Base-by-base conservation (phyloP, 2,888 invertebrate genomes). In the Chrysodeixis includens region DNA sequence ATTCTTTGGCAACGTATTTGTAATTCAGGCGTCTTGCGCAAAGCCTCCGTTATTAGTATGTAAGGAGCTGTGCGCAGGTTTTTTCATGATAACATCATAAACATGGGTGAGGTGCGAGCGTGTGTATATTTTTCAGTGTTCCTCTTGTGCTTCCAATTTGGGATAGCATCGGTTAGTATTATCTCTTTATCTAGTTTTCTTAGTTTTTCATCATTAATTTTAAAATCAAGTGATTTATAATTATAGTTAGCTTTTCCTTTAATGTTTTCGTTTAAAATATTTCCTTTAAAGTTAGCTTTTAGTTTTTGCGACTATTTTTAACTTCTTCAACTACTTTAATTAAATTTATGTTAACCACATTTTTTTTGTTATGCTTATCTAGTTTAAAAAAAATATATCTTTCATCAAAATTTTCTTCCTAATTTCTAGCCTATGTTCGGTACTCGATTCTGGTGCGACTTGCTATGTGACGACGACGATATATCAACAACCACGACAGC, bases 41-140 rank as follows among this genome's bases (percentile, higher is more conserved):
- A 92, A 90, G 75, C 73, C 86, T 84, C 85, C 84, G 86, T 87
- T 92, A 92, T 92, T 92, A 91, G 90, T 90, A 90, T 86, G 89
- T 87, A 90, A 88, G 86, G 84, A 86, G 84, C 81, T 72, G 78
- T 68, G 74, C 76, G 74, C 79, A 76, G 71, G 84, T 86, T 91
- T 92, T 71, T 93, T 90, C 89, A 89, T 86, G 86, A 90, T 87
- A 90, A 84, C 83, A 79, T 80, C 81, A 76, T 80, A 85, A 91
- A 88, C 88, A 94, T 94, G 94, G 87, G 85, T 74, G 86, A 82
- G 71, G 84, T 84, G 68, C 89, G 90, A 78, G 76, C 88, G 86
- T 91, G 88, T 80, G 79, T 89, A 60, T 83, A 84, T 66, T 70
- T 90, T 66, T 81, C 89, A 53, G 85, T 92, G 83, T 60, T 91